Evolutionary conservation across 2,888 invertebrate species (phyloP), one percentile per base, ranked within the genome.

Genomic region (Uropetala carovei): DNA sequence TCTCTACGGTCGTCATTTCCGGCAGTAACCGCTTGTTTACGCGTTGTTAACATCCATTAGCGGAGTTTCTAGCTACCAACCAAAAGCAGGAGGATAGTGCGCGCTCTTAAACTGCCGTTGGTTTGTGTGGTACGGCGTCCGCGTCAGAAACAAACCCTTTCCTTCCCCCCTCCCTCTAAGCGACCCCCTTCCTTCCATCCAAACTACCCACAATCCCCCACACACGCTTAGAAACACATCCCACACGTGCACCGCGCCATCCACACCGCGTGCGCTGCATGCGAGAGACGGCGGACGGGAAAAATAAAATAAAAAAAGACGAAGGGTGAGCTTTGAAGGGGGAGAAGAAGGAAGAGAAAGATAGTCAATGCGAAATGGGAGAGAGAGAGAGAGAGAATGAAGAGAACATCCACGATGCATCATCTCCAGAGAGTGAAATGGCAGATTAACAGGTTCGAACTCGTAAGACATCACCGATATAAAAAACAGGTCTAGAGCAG

Each of bases 31-130:
- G 68, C 68, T n/a, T 22, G 68, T 22, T 68, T 68, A 68, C n/a
- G 68, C 18, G n/a, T 68, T 68, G 68, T 68, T 68, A 68, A 68
- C 68, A 68, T n/a, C 68, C 68, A 68, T 68, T 68, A 68, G n/a
- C 68, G 13, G 68, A 18, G 68, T 43, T 43, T 43, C 43, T 43
- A 43, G 43, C 43, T 1, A 18, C 68, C 68, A 68, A 68, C 68
- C n/a, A 68, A 68, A 11, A 18, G 68, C 4, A 68, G 68, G 18
- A n/a, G 9, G 8, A n/a, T 68, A 68, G 68, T 68, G 68, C 18
- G 43, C 43, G 43, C 43, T 43, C 43, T 43, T 43, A 43, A n/a
- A n/a, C n/a, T n/a, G 43, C 5, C 43, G 43, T 43, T 43, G 43
- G 43, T n/a, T n/a, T n/a, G n/a, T n/a, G n/a, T 43, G 43, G 43